Conservation (phyloP, 2,113 vertebrate species). For the Picathartes gymnocephalus region DNA sequence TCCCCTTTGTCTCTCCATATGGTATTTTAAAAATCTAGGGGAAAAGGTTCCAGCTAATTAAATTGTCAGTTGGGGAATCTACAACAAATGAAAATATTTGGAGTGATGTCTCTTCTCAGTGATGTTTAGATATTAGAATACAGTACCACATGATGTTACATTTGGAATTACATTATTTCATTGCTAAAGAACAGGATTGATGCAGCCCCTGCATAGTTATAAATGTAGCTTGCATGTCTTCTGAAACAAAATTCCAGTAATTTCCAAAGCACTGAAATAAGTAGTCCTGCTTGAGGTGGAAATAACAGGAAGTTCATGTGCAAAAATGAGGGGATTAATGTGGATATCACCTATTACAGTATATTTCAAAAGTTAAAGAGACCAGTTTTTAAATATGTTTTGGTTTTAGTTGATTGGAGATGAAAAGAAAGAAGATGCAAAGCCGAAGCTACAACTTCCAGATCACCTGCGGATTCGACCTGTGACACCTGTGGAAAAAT, state of each 20-base stretch:
- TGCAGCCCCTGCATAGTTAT: neutral
- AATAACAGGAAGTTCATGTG: neutral
- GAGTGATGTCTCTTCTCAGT: neutral
- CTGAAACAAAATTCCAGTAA: neutral
- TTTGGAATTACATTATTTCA: neutral
- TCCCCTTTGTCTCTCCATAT: slow-evolving; percentile 58
- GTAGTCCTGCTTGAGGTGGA: neutral
- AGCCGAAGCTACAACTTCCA: slow-evolving; percentile 64
- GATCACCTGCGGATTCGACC: slow-evolving; percentile 68
- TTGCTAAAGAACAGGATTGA: neutral
- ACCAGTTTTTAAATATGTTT: slow-evolving; percentile 9
- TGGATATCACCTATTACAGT: neutral
- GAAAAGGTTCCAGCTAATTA: slow-evolving; percentile 45
- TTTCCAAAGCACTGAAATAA: neutral
- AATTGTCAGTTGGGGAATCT: slow-evolving; percentile 16
- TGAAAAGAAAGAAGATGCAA: slow-evolving; percentile 35
- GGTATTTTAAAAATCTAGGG: slow-evolving; percentile 27
- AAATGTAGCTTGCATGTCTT: neutral
- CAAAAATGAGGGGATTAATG: neutral
- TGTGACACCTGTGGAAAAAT: slow-evolving; percentile 72
- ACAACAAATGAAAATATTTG: slow-evolving; percentile 41
- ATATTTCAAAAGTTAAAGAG: neutral
- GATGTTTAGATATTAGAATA: neutral
- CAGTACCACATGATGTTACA: neutral
- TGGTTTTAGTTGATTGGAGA: slow-evolving; percentile 58